Conservation (phyloP, 2,888 invertebrate species). For the Hecatera dysodea region DNA sequence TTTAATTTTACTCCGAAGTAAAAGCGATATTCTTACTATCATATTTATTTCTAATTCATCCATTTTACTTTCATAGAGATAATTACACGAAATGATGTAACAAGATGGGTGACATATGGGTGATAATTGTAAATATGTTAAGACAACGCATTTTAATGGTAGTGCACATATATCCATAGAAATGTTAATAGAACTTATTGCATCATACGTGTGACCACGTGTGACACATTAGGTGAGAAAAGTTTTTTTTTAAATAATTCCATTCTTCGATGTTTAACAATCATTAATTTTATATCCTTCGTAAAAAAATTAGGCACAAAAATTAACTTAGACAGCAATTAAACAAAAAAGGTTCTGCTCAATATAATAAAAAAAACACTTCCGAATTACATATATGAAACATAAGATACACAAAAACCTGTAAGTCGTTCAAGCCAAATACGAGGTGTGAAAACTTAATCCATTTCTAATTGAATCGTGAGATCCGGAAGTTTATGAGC, state of each 20-base stretch:
- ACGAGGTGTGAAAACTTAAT: conserved; percentile 38
- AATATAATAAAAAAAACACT: neutral
- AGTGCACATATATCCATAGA: neutral
- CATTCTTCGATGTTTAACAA: neutral
- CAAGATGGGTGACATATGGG: conserved; percentile 4
- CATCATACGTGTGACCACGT: conserved; percentile 15
- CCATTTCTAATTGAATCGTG: conserved; percentile 43
- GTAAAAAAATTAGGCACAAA: neutral
- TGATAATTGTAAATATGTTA: conserved; percentile 12
- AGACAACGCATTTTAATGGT: neutral
- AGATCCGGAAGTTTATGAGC: conserved; percentile 33
- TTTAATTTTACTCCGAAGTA: neutral
- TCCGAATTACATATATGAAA: neutral
- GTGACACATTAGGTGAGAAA: conserved; percentile 35
- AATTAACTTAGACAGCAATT: neutral
- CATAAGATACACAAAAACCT: neutral
- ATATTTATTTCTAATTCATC: neutral
- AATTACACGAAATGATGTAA: conserved; percentile 11
- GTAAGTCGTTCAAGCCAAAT: neutral
- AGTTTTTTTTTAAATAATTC: conserved; percentile 11
- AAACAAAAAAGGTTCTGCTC: neutral
- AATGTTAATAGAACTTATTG: conserved; percentile 33
- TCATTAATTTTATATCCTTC: neutral
- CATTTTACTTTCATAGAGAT: neutral
- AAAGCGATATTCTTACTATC: neutral